Evolutionary conservation across 1,140 invertebrate genomes (phyloP).

Genomic region (Coenobita brevimanus): DNA sequence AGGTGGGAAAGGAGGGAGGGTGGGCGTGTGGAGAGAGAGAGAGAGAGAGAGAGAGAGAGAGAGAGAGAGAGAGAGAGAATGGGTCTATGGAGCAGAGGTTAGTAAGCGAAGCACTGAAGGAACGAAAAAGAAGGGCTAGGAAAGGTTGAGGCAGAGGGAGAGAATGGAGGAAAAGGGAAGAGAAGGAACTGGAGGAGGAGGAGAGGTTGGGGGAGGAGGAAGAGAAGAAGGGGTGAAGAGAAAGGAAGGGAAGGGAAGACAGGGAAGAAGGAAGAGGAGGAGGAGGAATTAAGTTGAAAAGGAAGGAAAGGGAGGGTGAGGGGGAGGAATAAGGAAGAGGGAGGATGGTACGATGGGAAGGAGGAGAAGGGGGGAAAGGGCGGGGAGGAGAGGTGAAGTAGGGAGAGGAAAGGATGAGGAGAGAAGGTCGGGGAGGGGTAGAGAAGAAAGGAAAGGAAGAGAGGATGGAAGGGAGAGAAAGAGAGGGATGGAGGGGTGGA

Average conservation of each 20-base stretch:
- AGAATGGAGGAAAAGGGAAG: background rate
- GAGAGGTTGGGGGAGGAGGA: background rate
- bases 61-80: slow-evolving; percentile 13
- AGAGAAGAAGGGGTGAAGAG: background rate
- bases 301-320: background rate
- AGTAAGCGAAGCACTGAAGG: background rate
- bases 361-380: background rate
- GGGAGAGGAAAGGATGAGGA: background rate
- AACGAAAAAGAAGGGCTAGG: background rate
- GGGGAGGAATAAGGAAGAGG: too few relatives aligned
- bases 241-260: background rate
- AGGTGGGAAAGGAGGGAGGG: background rate
- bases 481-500: background rate
- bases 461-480: background rate
- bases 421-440: background rate
- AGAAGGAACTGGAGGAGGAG: background rate
- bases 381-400: background rate
- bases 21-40: background rate
- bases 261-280: background rate
- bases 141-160: background rate
- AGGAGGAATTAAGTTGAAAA: background rate
- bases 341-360: too few relatives aligned
- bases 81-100: background rate
- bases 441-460: background rate
- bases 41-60: background rate